Evolutionary conservation across 2,113 vertebrate species (phyloP).

Genomic region (Malaclemys terrapin): DNA sequence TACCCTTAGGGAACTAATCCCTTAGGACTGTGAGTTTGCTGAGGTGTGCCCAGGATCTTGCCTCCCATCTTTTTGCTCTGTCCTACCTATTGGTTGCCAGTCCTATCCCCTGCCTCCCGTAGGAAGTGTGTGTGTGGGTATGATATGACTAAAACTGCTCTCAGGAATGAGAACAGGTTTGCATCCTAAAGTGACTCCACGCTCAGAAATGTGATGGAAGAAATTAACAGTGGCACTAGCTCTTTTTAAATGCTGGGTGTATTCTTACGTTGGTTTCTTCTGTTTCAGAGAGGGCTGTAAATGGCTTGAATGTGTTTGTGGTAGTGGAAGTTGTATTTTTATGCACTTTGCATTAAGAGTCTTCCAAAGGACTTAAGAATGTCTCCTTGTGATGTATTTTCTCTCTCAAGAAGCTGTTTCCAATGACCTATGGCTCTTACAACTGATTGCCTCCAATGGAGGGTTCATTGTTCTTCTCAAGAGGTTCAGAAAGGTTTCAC

Average conservation of each 20-base stretch:
- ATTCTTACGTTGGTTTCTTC: constrained; percentile 70
- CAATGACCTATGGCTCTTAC: constrained; percentile 75
- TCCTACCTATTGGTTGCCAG: not conserved
- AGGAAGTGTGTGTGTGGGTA: not conserved
- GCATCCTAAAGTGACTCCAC: not conserved
- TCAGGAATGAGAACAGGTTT: not conserved
- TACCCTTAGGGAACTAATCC: not conserved
- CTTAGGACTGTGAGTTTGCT: not conserved
- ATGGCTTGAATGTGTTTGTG: constrained; percentile 83
- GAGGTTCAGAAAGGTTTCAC: constrained; percentile 70
- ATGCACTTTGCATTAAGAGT: constrained; percentile 45
- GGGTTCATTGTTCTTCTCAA: constrained; percentile 63
- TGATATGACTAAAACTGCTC: not conserved
- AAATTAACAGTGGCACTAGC: constrained; percentile 61
- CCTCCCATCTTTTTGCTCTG: not conserved
- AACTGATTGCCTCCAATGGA: constrained; percentile 79
- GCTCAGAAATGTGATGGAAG: not conserved
- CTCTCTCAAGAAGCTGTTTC: constrained; percentile 77
- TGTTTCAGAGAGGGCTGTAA: constrained; percentile 80
- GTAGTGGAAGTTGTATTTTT: constrained; percentile 75
- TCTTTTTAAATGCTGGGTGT: constrained; percentile 81
- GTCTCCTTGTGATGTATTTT: constrained; percentile 84
- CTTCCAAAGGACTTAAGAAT: constrained; percentile 77
- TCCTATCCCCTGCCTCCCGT: not conserved
- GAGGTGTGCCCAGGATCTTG: not conserved